A percentile compares a stretch with the other conserved stretches of the same genome.
These are phyloP conservation scores for Heliconius ismenius DNA, from an alignment of 2,888 invertebrate genomes.

Conservation along the genomic window DNA sequence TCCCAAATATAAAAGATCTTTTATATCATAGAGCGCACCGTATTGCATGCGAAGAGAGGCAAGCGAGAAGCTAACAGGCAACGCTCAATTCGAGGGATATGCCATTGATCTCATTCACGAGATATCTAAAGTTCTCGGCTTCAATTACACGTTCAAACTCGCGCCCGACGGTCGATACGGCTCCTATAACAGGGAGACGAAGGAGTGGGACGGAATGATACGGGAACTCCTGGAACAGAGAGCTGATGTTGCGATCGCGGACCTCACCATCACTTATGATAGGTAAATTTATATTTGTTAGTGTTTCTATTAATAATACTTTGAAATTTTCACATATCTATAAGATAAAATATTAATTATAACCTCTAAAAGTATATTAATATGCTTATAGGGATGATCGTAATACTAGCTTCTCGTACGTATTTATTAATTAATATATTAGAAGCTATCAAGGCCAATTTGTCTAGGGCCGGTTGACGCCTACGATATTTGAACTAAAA, in stretches of 20 bases:
- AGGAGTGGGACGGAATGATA: constrained; percentile 96
- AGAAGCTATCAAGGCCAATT: constrained; percentile 10
- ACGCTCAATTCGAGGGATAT: constrained; percentile 97
- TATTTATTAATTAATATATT: background rate
- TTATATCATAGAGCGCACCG: constrained; percentile 89
- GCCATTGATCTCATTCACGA: constrained; percentile 96
- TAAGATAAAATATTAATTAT: too few relatives aligned
- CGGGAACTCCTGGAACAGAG: constrained; percentile 92
- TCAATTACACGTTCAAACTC: constrained; percentile 92
- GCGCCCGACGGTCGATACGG: constrained; percentile 94
- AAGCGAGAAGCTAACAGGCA: constrained; percentile 90
- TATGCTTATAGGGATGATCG: too few relatives aligned
- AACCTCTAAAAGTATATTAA: background rate
- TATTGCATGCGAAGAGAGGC: constrained; percentile 97
- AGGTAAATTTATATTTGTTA: constrained; percentile 81
- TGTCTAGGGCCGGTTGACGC: constrained; percentile 15
- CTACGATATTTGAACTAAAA: background rate
- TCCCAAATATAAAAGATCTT: background rate
- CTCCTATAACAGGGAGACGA: constrained; percentile 89
- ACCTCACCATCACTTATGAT: constrained; percentile 98
- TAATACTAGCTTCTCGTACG: background rate
- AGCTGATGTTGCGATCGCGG: constrained; percentile 97
- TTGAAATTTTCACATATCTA: too few relatives aligned
- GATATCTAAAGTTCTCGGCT: constrained; percentile 92
- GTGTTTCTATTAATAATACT: background rate